These are phyloP conservation scores for Zapornia atra DNA, from an alignment of 2,113 vertebrate genomes.

Conservation along the genomic window DNA sequence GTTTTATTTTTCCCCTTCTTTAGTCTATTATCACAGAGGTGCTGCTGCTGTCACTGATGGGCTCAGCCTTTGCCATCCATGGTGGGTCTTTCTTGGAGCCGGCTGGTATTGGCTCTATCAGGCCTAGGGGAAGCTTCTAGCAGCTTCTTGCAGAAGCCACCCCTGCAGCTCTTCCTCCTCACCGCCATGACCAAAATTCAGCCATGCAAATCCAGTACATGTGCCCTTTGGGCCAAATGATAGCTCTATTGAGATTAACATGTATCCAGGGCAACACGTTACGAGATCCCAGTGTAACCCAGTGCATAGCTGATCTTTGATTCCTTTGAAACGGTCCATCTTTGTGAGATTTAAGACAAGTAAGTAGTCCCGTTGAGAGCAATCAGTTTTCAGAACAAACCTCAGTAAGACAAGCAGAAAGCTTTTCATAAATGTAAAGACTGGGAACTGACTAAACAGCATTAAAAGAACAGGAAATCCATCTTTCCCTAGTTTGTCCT, in stretches of 20 bases:
- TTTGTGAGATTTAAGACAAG: rapidly evolving
- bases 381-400: not conserved
- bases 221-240: not conserved
- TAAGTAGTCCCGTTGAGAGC: not conserved
- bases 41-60: too few species aligned
- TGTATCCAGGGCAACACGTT: rapidly evolving
- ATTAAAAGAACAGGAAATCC: not conserved
- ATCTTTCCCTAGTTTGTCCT: not conserved
- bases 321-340: not conserved
- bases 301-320: not conserved
- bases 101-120: too few species aligned
- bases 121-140: too few species aligned
- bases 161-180: too few species aligned
- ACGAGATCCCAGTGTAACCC: not conserved
- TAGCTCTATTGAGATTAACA: not conserved
- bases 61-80: too few species aligned
- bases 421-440: not conserved
- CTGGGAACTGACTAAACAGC: not conserved
- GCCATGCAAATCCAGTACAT: too few species aligned
- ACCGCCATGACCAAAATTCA: too few species aligned
- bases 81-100: too few species aligned
- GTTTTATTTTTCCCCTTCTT: too few species aligned
- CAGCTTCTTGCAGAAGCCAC: too few species aligned
- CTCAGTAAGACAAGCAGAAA: not conserved
- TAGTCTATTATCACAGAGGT: too few species aligned